These are phyloP conservation scores for Salvelinus fontinalis DNA, from an alignment of 2,113 vertebrate genomes.

Conservation along the genomic window DNA sequence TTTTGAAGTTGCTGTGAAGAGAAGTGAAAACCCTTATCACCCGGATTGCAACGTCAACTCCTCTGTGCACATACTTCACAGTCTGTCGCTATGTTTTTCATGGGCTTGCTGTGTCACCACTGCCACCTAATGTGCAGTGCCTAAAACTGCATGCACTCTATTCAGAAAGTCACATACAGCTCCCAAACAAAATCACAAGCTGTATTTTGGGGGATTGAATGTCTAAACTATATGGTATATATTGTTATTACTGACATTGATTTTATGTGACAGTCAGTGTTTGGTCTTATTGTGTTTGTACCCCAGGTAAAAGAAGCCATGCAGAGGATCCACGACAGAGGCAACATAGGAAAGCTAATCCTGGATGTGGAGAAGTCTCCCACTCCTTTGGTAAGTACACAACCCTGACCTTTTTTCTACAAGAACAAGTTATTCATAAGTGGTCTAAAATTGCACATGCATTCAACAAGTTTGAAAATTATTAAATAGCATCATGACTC, in stretches of 20 bases:
- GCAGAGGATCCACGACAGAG: slow-evolving; percentile 98
- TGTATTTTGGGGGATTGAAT: too few relatives aligned
- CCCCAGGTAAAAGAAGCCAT: slow-evolving; percentile 97
- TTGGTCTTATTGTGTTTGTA: slow-evolving; percentile 24
- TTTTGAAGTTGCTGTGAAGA: not conserved
- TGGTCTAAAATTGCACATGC: not conserved
- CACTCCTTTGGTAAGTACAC: slow-evolving; percentile 86
- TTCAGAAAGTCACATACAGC: not conserved
- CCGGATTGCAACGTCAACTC: not conserved
- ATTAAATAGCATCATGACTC: not conserved
- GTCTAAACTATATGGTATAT: too few relatives aligned
- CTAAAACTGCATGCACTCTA: slow-evolving; percentile 7
- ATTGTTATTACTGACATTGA: not conserved
- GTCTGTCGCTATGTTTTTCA: not conserved
- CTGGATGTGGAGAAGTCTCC: slow-evolving; percentile 96
- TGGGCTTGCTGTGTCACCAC: slow-evolving; percentile 18
- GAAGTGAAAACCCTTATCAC: not conserved
- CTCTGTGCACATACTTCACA: not conserved
- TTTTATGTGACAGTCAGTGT: not conserved
- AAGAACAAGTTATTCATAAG: not conserved
- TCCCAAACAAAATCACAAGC: too few relatives aligned
- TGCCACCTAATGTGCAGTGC: slow-evolving; percentile 40
- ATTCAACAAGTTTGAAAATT: not conserved
- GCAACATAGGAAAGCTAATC: slow-evolving; percentile 97
- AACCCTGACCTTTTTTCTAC: not conserved